Conservation (phyloP, 2,113 vertebrate genomes). For the Arizona elegans region DNA sequence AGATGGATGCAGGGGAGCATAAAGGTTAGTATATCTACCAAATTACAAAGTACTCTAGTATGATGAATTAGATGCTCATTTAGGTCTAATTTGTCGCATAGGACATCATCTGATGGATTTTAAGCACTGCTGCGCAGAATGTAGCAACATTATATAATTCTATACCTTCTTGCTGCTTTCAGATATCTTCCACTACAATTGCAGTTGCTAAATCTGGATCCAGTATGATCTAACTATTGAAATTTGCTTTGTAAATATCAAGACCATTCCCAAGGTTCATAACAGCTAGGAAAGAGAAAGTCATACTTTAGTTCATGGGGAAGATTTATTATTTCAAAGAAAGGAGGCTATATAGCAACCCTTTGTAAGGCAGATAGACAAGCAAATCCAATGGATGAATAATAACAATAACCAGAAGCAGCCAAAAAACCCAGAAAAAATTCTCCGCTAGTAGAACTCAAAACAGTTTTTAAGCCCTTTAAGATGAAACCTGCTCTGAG, state of each 20-base stretch:
- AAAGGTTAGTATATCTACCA: neutral
- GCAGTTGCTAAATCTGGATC: neutral
- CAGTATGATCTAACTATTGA: neutral
- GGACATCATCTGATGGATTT: neutral
- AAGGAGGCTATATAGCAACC: neutral
- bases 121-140: neutral
- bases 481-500: neutral
- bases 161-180: neutral
- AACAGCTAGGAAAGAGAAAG: neutral
- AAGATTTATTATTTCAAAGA: neutral
- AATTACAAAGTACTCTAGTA: neutral
- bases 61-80: neutral
- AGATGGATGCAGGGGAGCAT: neutral
- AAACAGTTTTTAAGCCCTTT: neutral
- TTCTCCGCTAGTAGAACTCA: neutral
- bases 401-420: neutral
- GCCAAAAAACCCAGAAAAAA: neutral
- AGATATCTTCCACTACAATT: neutral
- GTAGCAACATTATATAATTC: neutral
- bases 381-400: neutral
- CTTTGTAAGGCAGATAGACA: neutral
- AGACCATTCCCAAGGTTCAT: neutral
- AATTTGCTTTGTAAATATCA: neutral
- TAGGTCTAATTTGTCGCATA: neutral
- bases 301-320: neutral